These are phyloP conservation scores for Calameuta pallipes DNA, from an alignment of 2,888 invertebrate genomes.

Conservation along the genomic window DNA sequence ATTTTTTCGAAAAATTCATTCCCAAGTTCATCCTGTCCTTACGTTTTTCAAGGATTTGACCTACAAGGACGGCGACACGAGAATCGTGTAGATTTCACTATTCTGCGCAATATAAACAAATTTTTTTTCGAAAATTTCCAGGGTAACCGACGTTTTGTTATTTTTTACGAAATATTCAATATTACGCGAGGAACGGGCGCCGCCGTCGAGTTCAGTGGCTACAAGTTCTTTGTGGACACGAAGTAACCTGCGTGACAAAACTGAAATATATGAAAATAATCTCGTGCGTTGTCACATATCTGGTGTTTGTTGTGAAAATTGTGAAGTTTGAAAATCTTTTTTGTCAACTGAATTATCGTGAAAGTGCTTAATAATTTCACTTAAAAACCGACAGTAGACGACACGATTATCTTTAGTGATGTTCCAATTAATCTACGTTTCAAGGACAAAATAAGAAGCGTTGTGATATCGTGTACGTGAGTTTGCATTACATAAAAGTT, in stretches of 20 bases:
- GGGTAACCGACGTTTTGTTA: not conserved
- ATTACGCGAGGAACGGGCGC: slow-evolving; percentile 4
- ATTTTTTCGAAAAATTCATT: not conserved
- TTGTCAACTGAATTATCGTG: not conserved
- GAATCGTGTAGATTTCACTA: not conserved
- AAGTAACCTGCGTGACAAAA: not conserved
- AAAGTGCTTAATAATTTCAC: not conserved
- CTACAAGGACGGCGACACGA: not conserved
- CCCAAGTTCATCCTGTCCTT: not conserved
- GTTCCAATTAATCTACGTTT: not conserved
- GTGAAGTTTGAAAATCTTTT: not conserved
- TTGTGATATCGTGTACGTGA: not conserved
- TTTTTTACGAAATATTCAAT: slow-evolving; percentile 17
- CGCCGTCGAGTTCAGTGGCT: not conserved
- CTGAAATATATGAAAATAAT: not conserved
- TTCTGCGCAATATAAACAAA: not conserved
- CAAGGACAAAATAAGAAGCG: not conserved
- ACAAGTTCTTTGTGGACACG: not conserved
- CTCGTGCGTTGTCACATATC: not conserved
- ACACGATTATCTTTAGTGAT: not conserved
- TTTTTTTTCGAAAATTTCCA: not conserved
- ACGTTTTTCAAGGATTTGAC: not conserved
- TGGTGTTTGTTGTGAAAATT: not conserved
- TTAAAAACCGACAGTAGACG: not conserved
- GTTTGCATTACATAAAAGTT: not conserved